A percentile compares a stretch with the other conserved stretches of the same genome.
These are phyloP conservation scores for Neomonachus schauinslandi DNA, from an alignment of 2,113 vertebrate genomes.

Conservation along the genomic window DNA sequence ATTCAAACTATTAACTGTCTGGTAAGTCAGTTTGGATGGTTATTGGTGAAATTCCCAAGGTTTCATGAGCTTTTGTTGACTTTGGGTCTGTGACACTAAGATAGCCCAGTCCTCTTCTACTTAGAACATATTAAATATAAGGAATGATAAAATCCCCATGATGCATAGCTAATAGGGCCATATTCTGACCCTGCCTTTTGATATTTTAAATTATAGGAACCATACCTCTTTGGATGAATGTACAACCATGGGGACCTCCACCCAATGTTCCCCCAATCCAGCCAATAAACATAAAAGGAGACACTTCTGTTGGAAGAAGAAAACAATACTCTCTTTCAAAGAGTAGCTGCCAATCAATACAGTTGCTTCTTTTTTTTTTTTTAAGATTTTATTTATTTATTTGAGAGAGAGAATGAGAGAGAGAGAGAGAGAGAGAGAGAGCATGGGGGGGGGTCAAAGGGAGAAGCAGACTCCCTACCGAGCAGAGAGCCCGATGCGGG, in stretches of 20 bases:
- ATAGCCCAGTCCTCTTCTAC: background rate
- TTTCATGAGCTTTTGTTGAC: background rate
- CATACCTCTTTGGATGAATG: background rate
- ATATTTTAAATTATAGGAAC: background rate
- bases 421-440: no score
- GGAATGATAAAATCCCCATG: background rate
- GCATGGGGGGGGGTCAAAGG: no score
- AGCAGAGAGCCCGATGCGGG: no score
- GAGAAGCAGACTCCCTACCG: no score
- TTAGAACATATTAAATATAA: background rate
- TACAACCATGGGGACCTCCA: background rate
- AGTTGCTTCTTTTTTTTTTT: background rate
- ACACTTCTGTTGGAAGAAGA: background rate
- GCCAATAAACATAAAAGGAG: background rate
- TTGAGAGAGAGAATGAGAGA: no score
- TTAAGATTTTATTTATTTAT: no score
- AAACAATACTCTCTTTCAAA: background rate
- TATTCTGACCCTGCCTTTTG: background rate
- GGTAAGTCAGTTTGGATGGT: background rate
- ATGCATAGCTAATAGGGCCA: rapidly evolving
- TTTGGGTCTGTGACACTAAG: background rate
- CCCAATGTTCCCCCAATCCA: background rate
- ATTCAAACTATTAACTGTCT: background rate
- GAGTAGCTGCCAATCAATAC: no score
- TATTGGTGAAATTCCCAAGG: background rate